Percentiles rank a stretch among this genome's conserved stretches.
These are phyloP conservation scores for Aphidoletes aphidimyza DNA, from an alignment of 2,888 invertebrate genomes.

Conservation along the genomic window DNA sequence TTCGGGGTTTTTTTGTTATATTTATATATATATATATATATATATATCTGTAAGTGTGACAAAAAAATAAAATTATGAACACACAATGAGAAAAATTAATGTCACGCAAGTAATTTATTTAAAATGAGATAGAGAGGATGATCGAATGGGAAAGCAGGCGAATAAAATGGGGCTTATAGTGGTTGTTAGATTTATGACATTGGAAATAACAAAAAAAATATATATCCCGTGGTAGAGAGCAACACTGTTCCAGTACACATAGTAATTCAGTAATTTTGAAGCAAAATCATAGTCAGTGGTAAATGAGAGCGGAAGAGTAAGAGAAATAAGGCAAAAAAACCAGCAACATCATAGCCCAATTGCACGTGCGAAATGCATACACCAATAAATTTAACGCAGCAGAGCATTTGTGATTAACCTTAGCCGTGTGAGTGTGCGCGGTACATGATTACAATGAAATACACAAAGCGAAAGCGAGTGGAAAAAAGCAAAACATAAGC, in stretches of 20 bases:
- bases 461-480: neutral
- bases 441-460: neutral
- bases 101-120: slow-evolving; percentile 34
- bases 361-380: neutral
- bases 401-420: slow-evolving; percentile 23
- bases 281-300: slow-evolving; percentile 1
- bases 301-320: neutral
- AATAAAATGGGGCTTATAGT: slow-evolving; percentile 32
- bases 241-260: neutral
- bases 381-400: slow-evolving; percentile 24
- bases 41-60: neutral
- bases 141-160: neutral
- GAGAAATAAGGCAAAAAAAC: no score
- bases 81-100: slow-evolving; percentile 46
- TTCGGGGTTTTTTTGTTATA: no score
- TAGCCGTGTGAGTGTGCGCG: neutral
- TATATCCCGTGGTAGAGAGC: neutral
- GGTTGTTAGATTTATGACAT: slow-evolving; percentile 46
- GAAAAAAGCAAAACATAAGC: slow-evolving; percentile 26
- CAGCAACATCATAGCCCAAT: no score
- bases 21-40: no score
- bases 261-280: slow-evolving; percentile 5
- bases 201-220: neutral
- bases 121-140: slow-evolving; percentile 24
- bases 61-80: neutral